These are phyloP conservation scores for Polietes domitor DNA, from an alignment of 2,888 invertebrate species.

Conservation along the genomic window DNA sequence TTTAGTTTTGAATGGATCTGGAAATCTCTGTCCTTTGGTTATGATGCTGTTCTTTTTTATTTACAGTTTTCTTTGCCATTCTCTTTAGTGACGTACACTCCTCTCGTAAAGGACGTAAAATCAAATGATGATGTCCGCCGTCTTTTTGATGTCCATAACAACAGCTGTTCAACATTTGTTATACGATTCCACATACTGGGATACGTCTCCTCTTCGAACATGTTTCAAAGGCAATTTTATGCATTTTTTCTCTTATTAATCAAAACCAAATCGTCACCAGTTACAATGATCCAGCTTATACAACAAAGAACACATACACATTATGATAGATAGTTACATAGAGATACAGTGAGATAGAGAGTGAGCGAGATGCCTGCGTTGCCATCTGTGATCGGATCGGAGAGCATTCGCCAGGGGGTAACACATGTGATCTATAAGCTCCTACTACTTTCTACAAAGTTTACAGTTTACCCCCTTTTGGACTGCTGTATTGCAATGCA, in stretches of 20 bases:
- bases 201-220: slow-evolving; percentile 53
- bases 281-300: slow-evolving; percentile 54
- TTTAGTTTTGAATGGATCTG: slow-evolving; percentile 31
- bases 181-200: slow-evolving; percentile 49
- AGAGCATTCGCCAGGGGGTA: slow-evolving; percentile 55
- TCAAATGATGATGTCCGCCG: slow-evolving; percentile 69
- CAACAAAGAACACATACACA: slow-evolving; percentile 64
- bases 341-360: slow-evolving; percentile 16
- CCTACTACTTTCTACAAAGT: slow-evolving; percentile 32
- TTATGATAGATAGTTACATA: slow-evolving; percentile 42
- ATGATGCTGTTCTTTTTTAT: slow-evolving; percentile 28
- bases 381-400: slow-evolving; percentile 63
- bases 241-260: slow-evolving; percentile 10
- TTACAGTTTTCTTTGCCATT: slow-evolving; percentile 1
- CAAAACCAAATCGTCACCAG: slow-evolving; percentile 55
- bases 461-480: neutral
- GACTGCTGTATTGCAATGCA: slow-evolving; percentile 58
- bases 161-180: slow-evolving; percentile 69
- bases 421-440: neutral
- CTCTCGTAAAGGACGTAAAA: slow-evolving; percentile 65
- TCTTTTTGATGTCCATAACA: slow-evolving; percentile 53
- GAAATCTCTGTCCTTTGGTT: slow-evolving; percentile 73
- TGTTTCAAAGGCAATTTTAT: slow-evolving; percentile 24
- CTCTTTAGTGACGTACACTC: slow-evolving; percentile 52
- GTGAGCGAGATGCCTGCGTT: slow-evolving; percentile 61